Evolutionary conservation across 2,888 invertebrate genomes (phyloP).

Genomic region (Leucophenga montana): DNA sequence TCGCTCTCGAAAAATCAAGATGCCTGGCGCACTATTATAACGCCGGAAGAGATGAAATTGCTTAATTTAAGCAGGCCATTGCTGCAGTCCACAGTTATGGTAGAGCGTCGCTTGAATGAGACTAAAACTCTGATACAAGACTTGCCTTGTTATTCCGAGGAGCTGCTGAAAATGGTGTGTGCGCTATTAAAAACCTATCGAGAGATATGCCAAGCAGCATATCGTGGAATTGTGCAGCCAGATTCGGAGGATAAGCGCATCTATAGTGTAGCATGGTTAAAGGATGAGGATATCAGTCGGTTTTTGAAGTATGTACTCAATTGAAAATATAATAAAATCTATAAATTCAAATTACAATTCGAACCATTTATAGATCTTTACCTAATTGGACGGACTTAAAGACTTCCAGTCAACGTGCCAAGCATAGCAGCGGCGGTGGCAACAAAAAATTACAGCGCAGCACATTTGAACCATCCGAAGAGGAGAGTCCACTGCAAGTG

Average conservation of each 20-base stretch:
- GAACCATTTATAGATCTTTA: constrained; percentile 76
- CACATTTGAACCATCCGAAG: constrained; percentile 76
- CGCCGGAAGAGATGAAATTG: constrained; percentile 80
- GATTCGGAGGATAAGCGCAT: constrained; percentile 85
- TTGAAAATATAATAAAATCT: constrained; percentile 13
- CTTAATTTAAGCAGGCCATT: constrained; percentile 79
- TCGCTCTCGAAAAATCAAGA: constrained; percentile 82
- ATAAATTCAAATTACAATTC: neutral
- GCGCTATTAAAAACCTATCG: constrained; percentile 81
- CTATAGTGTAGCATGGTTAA: constrained; percentile 90
- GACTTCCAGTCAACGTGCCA: constrained; percentile 63
- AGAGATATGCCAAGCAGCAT: constrained; percentile 83
- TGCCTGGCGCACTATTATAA: constrained; percentile 85
- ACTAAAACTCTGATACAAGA: constrained; percentile 80
- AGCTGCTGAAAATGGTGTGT: constrained; percentile 82
- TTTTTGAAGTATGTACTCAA: constrained; percentile 82
- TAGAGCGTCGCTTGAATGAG: constrained; percentile 77
- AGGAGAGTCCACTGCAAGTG: constrained; percentile 86
- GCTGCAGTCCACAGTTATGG: constrained; percentile 81
- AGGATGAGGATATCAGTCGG: constrained; percentile 94
- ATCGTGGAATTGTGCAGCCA: constrained; percentile 83
- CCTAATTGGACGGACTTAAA: constrained; percentile 86
- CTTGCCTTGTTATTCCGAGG: constrained; percentile 83
- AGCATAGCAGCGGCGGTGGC: constrained; percentile 44
- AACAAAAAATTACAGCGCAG: constrained; percentile 67